Conservation (phyloP, 2,113 vertebrate genomes). For the Colossoma macropomum region DNA sequence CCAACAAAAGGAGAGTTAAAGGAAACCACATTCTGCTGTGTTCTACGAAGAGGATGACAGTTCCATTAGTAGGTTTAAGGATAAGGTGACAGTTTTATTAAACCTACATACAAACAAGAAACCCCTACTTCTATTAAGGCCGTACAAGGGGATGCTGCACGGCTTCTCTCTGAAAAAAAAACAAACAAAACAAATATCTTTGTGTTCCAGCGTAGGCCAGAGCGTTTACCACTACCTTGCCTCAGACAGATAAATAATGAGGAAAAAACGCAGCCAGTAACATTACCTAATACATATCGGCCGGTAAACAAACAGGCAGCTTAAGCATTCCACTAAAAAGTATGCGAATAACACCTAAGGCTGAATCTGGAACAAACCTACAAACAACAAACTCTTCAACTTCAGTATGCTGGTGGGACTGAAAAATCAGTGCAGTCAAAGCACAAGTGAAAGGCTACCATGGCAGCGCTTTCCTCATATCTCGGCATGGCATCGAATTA, state of each 20-base stretch:
- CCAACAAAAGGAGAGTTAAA: background rate
- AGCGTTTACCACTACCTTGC: background rate
- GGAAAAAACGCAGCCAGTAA: conserved; percentile 1
- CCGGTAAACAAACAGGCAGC: background rate
- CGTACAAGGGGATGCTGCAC: background rate
- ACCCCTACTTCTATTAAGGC: background rate
- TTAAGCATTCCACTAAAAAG: conserved; percentile 4
- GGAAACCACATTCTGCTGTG: background rate
- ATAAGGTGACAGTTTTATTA: conserved; percentile 32
- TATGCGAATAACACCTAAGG: conserved; percentile 7
- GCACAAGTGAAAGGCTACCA: conserved; percentile 19
- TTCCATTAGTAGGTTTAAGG: conserved; percentile 12
- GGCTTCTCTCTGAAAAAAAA: background rate
- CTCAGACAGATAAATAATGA: conserved; percentile 1
- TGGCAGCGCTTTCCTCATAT: conserved; percentile 16
- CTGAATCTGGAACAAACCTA: conserved; percentile 18
- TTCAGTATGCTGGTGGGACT: background rate
- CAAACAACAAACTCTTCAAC: background rate
- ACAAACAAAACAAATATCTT: background rate
- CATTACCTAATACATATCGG: conserved; percentile 20
- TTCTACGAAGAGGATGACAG: background rate
- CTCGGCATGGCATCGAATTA: conserved; percentile 30
- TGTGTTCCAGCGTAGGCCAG: background rate
- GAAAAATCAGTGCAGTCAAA: conserved; percentile 23
- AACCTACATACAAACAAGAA: background rate